Evolutionary conservation across 35 echinoderm and acorn worm species (phyloP).

Genomic region (Hemicentrotus pulcherrimus): DNA sequence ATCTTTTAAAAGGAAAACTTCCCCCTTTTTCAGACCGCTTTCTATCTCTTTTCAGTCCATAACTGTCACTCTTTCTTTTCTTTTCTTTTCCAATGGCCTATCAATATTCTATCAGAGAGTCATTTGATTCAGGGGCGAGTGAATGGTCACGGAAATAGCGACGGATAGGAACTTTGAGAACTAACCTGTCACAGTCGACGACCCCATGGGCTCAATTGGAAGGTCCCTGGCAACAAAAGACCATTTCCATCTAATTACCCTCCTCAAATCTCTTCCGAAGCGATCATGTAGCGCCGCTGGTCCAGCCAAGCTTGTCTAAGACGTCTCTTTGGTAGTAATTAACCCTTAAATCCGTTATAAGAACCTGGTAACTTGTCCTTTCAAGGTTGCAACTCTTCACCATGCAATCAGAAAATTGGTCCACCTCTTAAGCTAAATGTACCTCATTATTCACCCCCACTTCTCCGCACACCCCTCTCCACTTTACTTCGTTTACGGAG

Average conservation of each 20-base stretch:
- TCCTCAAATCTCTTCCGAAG: not conserved
- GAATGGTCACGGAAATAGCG: not conserved
- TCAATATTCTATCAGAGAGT: not conserved
- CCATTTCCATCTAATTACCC: slow-evolving; percentile 14
- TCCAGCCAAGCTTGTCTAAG: slow-evolving; percentile 21
- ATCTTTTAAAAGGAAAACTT: not conserved
- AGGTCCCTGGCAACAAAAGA: not conserved
- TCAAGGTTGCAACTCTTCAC: not conserved
- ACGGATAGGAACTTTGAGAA: not conserved
- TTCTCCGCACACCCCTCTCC: not conserved
- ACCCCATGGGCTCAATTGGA: not conserved
- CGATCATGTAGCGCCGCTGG: not conserved
- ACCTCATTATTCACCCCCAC: not conserved
- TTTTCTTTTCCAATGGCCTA: not conserved
- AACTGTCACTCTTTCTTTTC: not conserved
- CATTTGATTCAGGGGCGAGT: not conserved
- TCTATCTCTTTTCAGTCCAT: not conserved
- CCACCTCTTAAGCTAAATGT: not conserved
- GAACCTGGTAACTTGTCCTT: not conserved
- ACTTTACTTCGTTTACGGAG: not conserved
- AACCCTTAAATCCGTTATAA: slow-evolving; percentile 19
- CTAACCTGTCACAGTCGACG: not conserved
- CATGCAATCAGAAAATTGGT: not conserved
- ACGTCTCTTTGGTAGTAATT: slow-evolving; percentile 18
- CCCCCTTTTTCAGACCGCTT: not conserved